phyloP scores from a whole-genome alignment of 2,888 invertebrate species.

The Plutella xylostella region DNA sequence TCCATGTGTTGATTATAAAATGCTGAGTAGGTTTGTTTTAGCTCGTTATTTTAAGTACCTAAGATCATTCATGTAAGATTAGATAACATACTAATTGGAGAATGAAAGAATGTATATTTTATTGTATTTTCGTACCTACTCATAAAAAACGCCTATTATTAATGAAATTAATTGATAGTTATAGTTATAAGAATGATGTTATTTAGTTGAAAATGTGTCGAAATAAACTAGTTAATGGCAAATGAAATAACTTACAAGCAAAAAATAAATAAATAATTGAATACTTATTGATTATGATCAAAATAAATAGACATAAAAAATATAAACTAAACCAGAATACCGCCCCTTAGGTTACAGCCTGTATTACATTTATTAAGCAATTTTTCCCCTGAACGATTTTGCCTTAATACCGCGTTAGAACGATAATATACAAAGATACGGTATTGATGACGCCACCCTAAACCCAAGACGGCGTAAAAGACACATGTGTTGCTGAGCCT shows the following conservation, averaged over 20 bases:
- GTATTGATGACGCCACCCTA: conserved; percentile 44
- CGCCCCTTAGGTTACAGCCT: conserved; percentile 17
- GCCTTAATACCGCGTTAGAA: conserved; percentile 55
- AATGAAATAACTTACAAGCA: not conserved
- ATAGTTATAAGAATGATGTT: too few relatives aligned
- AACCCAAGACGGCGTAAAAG: conserved; percentile 25
- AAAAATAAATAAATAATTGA: not conserved
- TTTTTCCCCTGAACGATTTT: conserved; percentile 60
- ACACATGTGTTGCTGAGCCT: conserved; percentile 7
- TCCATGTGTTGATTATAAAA: too few relatives aligned
- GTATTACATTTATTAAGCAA: conserved; percentile 55
- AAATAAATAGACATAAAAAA: not conserved
- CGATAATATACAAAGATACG: conserved; percentile 55
- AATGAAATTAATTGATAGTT: too few relatives aligned
- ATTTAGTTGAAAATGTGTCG: not conserved
- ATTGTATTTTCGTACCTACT: too few relatives aligned
- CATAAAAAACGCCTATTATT: too few relatives aligned
- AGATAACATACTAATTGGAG: too few relatives aligned
- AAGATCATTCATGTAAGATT: too few relatives aligned
- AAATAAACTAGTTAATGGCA: not conserved
- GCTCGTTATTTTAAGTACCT: too few relatives aligned
- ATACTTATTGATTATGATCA: not conserved
- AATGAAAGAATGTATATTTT: too few relatives aligned
- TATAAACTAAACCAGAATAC: not conserved
- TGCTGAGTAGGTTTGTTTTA: too few relatives aligned